Base-by-base conservation (phyloP, 1,140 invertebrate species). In the Drosophila paulistorum region DNA sequence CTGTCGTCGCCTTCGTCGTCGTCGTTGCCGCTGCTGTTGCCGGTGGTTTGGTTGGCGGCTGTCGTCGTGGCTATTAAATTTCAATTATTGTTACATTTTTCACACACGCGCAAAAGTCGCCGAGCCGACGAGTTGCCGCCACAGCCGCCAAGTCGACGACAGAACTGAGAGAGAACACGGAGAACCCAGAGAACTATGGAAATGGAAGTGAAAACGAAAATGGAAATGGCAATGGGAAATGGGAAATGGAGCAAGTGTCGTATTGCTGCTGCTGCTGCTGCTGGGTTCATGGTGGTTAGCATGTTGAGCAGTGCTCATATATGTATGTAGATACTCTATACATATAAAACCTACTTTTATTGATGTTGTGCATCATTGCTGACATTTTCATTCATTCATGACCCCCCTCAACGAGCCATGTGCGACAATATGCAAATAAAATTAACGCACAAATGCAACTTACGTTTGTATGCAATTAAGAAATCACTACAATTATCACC, bases 81-180 rank as follows among this genome's bases (percentile, higher is more conserved):
- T 89, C 84, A 87, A 87, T 87, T 87, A 87, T 80, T 84, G 80
- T 89, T 87, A 83, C 83, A 86, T 86, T 82, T 86, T 83, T 86
- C 83, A 86, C 83, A 30, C 62, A 45, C 68, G 6, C 62, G 74
- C 54, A 61, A 20, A 39, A 66, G 63, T 35, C 41, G 67, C 61
- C 37, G 35, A 48, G 41, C 20, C 42, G 59, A 10, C 33, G 10
- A 51, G 23, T 26, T 26, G 23, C 23, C 23, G 23, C 23, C 23
- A 26, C 23, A 26, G 71, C 26, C 66, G 48, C 37, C 33, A 17
- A 51, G 71, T 35, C 63, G 48, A 69, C 66, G 58, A 69, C 71
- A 65, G 20, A 23, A 54, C 55, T 4, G 37, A 13, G 35, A 39
- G 37, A 68, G 60, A 42, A 41, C 37, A 13, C 17, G 45, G 14